These are phyloP conservation scores for Dasypus novemcinctus DNA, from an alignment of 2,113 vertebrate genomes.

Conservation along the genomic window DNA sequence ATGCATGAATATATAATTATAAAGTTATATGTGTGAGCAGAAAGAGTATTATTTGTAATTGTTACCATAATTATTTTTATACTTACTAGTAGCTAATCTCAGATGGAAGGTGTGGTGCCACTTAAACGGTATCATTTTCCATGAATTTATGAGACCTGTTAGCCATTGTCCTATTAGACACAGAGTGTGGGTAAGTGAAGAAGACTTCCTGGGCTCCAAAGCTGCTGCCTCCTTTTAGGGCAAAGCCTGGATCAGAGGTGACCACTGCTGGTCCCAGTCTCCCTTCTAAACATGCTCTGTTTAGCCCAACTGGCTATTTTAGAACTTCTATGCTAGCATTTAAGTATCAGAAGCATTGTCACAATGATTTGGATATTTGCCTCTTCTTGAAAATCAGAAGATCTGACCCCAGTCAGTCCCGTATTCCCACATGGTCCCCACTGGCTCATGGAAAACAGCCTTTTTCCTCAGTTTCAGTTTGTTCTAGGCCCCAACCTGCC, in stretches of 20 bases:
- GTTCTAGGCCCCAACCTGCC: fast-evolving
- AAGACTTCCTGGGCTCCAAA: background rate
- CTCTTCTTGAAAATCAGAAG: background rate
- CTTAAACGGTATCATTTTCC: background rate
- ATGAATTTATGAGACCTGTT: background rate
- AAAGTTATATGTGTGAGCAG: background rate
- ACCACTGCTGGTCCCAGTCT: background rate
- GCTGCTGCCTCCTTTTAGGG: background rate
- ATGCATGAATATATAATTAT: background rate
- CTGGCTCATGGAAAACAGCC: background rate
- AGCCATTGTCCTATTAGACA: background rate
- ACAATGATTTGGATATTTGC: background rate
- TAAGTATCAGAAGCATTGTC: background rate
- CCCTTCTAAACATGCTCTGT: background rate
- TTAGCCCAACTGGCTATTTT: background rate
- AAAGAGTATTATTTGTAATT: background rate
- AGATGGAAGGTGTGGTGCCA: background rate
- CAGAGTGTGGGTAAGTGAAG: background rate
- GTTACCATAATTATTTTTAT: background rate
- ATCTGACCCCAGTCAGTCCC: background rate
- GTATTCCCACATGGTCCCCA: background rate
- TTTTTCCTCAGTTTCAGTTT: background rate
- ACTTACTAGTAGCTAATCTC: background rate
- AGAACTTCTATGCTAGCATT: background rate
- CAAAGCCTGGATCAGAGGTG: background rate